Percentiles rank a stretch among this genome's conserved stretches.
Evolutionary conservation across 2,113 vertebrate genomes (phyloP).

Genomic region (Hyperopisus bebe): DNA sequence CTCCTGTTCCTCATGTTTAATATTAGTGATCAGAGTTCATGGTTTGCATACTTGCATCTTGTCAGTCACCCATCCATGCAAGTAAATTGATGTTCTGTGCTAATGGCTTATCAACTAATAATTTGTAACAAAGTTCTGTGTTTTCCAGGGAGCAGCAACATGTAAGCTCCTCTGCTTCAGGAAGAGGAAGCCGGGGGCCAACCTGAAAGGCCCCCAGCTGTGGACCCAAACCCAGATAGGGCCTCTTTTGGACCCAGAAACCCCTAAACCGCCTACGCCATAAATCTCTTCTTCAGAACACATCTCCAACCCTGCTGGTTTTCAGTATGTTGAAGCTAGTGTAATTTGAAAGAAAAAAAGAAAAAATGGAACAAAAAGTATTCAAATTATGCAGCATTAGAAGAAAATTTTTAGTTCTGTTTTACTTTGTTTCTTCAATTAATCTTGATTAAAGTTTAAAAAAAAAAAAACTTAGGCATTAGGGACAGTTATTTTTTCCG

Average conservation of each 20-base stretch:
- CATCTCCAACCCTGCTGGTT: constrained; percentile 65
- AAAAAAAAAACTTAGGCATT: constrained; percentile 70
- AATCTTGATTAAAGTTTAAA: constrained; percentile 71
- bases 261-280: constrained; percentile 63
- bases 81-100: not conserved
- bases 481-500: constrained; percentile 55
- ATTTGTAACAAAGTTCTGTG: constrained; percentile 38
- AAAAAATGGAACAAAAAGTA: constrained; percentile 34
- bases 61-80: not conserved
- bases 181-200: constrained; percentile 58
- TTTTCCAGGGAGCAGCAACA: constrained; percentile 81
- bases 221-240: not conserved
- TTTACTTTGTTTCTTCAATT: constrained; percentile 75
- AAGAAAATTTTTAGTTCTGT: constrained; percentile 70
- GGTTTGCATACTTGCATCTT: not conserved
- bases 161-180: constrained; percentile 74
- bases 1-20: not conserved
- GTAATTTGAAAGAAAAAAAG: constrained; percentile 38
- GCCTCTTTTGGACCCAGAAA: constrained; percentile 56
- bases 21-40: not conserved
- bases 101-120: not conserved
- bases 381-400: constrained; percentile 68
- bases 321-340: constrained; percentile 47
- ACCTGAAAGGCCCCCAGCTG: constrained; percentile 50
- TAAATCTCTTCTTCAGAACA: constrained; percentile 67